Percentiles rank a stretch among this genome's conserved stretches.
These are phyloP conservation scores for Thalpophila matura DNA, from an alignment of 2,888 invertebrate species.

Conservation along the genomic window DNA sequence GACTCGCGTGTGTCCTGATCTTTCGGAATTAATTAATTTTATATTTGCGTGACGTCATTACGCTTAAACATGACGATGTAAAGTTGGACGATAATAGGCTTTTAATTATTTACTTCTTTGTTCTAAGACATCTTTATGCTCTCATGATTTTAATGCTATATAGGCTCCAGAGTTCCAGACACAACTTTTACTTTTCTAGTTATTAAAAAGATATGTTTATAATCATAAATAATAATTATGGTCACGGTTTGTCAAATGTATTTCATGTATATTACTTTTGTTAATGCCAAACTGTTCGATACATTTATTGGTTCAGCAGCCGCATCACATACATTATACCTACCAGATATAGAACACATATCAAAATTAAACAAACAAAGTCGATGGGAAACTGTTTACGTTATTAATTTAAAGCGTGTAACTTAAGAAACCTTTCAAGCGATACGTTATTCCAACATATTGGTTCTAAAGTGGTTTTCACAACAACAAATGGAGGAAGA, in stretches of 20 bases:
- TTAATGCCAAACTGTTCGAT: neutral
- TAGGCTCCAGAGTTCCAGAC: too few species aligned
- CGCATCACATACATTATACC: slow-evolving; percentile 1
- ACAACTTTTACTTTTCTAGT: too few species aligned
- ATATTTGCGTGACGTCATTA: slow-evolving; percentile 22
- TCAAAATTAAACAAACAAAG: slow-evolving; percentile 41
- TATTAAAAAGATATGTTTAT: too few species aligned
- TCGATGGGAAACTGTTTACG: slow-evolving; percentile 29
- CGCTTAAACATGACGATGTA: neutral
- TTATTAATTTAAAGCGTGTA: slow-evolving; percentile 43
- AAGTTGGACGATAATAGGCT: slow-evolving; percentile 15
- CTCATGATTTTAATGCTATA: neutral
- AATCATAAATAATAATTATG: too few species aligned
- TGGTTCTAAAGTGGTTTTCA: slow-evolving; percentile 58
- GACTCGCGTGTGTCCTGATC: slow-evolving; percentile 35
- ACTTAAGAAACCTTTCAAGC: slow-evolving; percentile 47
- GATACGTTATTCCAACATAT: slow-evolving; percentile 51
- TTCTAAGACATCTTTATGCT: neutral
- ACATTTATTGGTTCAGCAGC: neutral
- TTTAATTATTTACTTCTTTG: slow-evolving; percentile 5
- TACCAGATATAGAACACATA: neutral
- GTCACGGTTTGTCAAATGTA: neutral
- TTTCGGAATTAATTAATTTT: slow-evolving; percentile 35
- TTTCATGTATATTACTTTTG: too few species aligned
- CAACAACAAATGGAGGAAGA: slow-evolving; percentile 52